Percentiles rank a stretch among this genome's conserved stretches.
These are phyloP conservation scores for Actinemys pallida DNA, from an alignment of 2,113 vertebrate species.

Conservation along the genomic window DNA sequence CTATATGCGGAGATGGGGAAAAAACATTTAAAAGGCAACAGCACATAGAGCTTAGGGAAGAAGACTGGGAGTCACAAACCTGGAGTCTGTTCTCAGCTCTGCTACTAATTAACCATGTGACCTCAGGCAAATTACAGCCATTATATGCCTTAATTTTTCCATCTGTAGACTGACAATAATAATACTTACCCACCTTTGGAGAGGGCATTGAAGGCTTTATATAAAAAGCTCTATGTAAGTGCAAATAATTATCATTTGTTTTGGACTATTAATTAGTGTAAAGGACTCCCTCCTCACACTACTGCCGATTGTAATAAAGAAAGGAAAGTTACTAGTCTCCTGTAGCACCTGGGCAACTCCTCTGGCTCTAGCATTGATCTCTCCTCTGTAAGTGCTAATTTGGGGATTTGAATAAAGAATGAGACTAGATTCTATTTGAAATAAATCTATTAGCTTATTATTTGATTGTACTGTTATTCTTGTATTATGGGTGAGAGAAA, in stretches of 20 bases:
- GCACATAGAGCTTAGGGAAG: neutral
- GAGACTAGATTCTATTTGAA: neutral
- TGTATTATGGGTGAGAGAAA: neutral
- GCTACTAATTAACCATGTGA: accelerated
- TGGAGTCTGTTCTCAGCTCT: neutral
- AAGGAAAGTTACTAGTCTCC: neutral
- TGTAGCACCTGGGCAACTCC: neutral
- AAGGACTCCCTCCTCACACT: neutral
- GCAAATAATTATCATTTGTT: neutral
- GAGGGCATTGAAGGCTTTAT: neutral
- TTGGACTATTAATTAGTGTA: neutral
- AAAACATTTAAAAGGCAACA: neutral
- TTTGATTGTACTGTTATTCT: neutral
- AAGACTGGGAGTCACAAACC: neutral
- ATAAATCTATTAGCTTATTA: slow-evolving; percentile 22
- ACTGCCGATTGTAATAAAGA: neutral
- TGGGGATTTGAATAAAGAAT: neutral
- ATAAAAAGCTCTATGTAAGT: neutral
- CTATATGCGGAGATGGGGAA: neutral
- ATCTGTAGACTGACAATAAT: accelerated
- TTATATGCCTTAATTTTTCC: neutral
- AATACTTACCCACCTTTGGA: neutral
- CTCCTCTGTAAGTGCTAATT: neutral
- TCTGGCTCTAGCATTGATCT: neutral
- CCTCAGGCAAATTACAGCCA: accelerated